Base-by-base conservation (phyloP, 2,797 vertebrate genomes). In the Microtus obscurus region DNA sequence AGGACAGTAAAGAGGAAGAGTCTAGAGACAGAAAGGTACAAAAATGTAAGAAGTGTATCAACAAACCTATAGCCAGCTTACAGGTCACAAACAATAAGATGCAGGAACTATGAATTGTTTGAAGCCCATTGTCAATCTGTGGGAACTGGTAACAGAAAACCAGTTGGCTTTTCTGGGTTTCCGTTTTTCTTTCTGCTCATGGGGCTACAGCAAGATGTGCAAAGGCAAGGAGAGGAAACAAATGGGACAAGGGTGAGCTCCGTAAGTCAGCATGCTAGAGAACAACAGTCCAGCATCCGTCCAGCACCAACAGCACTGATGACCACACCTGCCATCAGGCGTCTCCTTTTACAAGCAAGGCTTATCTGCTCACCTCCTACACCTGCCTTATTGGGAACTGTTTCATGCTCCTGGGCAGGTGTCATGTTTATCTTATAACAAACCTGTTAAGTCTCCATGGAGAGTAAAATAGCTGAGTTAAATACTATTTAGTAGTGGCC, bases 1-100 rank as follows among this genome's bases (percentile, higher is more conserved):
- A 61, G 45, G 45, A 40, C 51, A 73, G 43, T 53, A 94, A 96
- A 87, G 21, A 81, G 61, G 67, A 1, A 83, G 78, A 76, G 81
- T 40, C 53, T 74, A 53, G 40, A 87, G 34, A 73, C 71, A 6
- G 31, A 51, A 92, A 14, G 19, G 16, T 37, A 80, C 2, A 77
- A 69, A 61, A 67, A 76, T 21, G 69, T 48, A 31, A 92, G 21
- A 6, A 40, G 31, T 88, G 2, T 56, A 78, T 31, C n/a, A 85
- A 19, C 43, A 82, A 82, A 34, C 13, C 53, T 31, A 63, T 0
- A 77, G 37, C 53, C 12, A 93, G 79, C 31, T 43, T 92, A 77
- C 59, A 90, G 69, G 56, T 65, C 21, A 93, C 40, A 93, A 94
- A 61, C 31, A 92, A 51, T 12, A 94, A 23, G n/a, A 87, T 21